Base-by-base conservation (phyloP, 1,140 invertebrate species). In the Zaprionus inermis region DNA sequence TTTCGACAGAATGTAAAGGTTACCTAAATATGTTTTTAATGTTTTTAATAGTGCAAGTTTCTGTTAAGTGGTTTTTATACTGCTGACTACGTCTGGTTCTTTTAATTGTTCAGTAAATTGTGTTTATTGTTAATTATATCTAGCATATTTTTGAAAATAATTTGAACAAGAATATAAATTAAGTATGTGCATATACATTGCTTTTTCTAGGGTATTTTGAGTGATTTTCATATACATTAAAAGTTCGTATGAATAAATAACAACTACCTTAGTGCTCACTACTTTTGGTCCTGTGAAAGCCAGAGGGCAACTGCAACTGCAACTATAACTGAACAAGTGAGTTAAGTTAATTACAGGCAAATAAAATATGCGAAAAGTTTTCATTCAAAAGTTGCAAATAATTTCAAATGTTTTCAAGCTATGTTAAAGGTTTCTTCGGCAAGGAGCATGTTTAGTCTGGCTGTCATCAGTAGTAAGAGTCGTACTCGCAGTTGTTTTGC, bases 341-440 rank as follows among this genome's bases (percentile, higher is more conserved):
- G 86, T 85, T 81, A 86, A 81, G 73, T 76, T 85, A 85, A 85
- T 85, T 85, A 81, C 64, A 72, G 51, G 46, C 64, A 76, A 72
- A 75, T 84, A 74, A 85, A 85, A 86, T 85, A 85, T 85, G 81
- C 58, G 78, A 76, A 85, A 85, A 85, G 71, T 86, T 81, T 66
- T 36, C 78, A 80, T 84, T 80, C 46, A 83, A 84, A 79, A 79
- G 76, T 67, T 70, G 57, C 56, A 60, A 81, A 28, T 28, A 28
- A 28, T 28, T 28, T 28, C 3, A 28, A 28, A 73, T 70, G 72
- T 49, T 73, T 58, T 57, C 30, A 75, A 79, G 80, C 59, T 54
- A 75, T 76, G 66, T 83, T 61, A 46, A 64, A 32, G 36, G 51
- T 63, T 54, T 36, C 4, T 24, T 28, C 24, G 22, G 22, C 16